Base-by-base conservation (phyloP, 1,140 invertebrate species). In the Drosophila pallidifrons region DNA sequence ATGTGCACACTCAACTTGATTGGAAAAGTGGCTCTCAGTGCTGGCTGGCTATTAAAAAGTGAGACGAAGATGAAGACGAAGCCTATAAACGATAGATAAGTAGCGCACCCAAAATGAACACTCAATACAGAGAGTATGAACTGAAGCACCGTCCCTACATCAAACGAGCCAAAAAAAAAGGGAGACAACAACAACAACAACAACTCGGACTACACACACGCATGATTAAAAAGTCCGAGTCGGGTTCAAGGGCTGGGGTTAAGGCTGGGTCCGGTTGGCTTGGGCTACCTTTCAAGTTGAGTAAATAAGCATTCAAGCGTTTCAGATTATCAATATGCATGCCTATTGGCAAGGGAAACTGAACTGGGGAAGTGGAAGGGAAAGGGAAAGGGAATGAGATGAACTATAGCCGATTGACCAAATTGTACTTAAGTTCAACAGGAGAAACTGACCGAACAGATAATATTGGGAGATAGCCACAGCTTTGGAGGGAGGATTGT, bases 321-420 rank as follows among this genome's bases (percentile, higher is more conserved):
- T 67, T 77, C 47, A 73, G 75, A 77, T 77, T 77, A 77, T 77
- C 75, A 77, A 77, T 77, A 73, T 73, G 75, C 75, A 73, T 73
- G 75, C 54, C 11, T 11, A 10, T 57, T 49, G 32, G 28, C 3
- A 28, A 45, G 51, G 61, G 52, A 10, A 1, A 11, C 20, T 25
- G 20, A 25, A 25, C 20, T 25, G 20, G 20, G 20, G 3, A 25
- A 16, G 16, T 16, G 16, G 16, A 16, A 25, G 20, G 20, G 2
- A 2, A 20, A 20, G 32, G 28, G 5, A 28, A 45, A 52, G 61
- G 52, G 15, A 1, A 11, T 7, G 6, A 35, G 15, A 41, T 13
- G 28, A 28, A 8, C 13, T 20, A 11, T 57, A 38, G n/a, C 63
- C 64, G 63, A 72, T 32, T 73, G 63, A 73, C 58, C 72, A 57